Percentiles rank a stretch among this genome's conserved stretches.
Evolutionary conservation across 2,113 vertebrate species (phyloP).

Genomic region (Callionymus lyra): DNA sequence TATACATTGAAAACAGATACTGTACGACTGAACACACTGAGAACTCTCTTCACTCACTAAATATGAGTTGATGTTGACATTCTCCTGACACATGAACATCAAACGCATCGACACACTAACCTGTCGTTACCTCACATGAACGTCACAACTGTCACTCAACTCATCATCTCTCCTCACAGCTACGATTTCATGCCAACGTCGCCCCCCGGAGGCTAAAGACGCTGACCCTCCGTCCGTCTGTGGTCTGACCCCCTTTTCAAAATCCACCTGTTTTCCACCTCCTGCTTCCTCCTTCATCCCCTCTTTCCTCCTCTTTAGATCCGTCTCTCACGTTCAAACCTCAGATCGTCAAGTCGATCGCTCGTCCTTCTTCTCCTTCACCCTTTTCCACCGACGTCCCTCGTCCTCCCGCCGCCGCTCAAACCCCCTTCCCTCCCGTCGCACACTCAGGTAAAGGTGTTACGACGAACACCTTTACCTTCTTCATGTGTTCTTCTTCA

Average conservation of each 20-base stretch:
- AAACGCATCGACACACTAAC: too few relatives aligned
- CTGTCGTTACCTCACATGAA: too few relatives aligned
- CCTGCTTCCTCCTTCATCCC: not conserved
- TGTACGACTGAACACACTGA: too few relatives aligned
- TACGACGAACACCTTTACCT: not conserved
- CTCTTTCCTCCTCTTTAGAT: constrained; percentile 9
- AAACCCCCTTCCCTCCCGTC: constrained; percentile 19
- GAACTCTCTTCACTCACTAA: too few relatives aligned
- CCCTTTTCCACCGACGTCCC: constrained; percentile 29
- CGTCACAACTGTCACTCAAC: too few relatives aligned
- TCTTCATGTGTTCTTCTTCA: not conserved
- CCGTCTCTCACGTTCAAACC: constrained; percentile 49
- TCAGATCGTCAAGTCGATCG: constrained; percentile 40
- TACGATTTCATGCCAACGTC: constrained; percentile 24
- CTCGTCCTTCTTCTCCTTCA: constrained; percentile 51
- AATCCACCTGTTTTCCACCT: not conserved
- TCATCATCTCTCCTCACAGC: constrained; percentile 19
- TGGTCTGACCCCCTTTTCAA: constrained; percentile 19
- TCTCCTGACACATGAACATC: too few relatives aligned
- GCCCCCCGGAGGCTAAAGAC: constrained; percentile 29
- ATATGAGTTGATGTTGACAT: too few relatives aligned
- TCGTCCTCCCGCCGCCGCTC: constrained; percentile 12
- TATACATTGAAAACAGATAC: too few relatives aligned
- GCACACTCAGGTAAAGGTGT: constrained; percentile 47
- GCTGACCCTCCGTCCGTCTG: not conserved